Evolutionary conservation across 2,888 invertebrate genomes (phyloP).

Genomic region (Cinara cedri): DNA sequence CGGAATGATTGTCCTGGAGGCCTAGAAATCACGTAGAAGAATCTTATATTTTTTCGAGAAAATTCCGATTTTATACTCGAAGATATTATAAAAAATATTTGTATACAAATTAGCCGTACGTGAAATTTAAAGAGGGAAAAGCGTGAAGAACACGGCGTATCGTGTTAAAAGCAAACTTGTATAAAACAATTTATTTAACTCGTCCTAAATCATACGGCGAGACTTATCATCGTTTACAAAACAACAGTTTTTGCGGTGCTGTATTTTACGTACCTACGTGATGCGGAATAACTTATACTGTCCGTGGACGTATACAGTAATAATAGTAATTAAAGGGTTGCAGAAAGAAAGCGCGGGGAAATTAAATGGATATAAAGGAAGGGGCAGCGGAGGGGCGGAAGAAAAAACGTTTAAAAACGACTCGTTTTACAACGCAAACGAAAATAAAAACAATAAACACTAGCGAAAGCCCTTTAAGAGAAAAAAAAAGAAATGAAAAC

Average conservation of each 20-base stretch:
- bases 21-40: no score
- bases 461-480: not conserved
- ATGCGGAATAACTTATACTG: not conserved
- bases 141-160: not conserved
- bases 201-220: not conserved
- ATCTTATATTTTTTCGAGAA: no score
- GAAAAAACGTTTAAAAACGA: not conserved
- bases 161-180: constrained; percentile 25
- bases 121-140: constrained; percentile 15
- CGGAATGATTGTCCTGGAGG: no score
- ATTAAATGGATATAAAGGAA: not conserved
- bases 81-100: no score
- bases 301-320: not conserved
- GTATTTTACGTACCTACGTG: not conserved
- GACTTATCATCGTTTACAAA: not conserved
- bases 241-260: not conserved
- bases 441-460: constrained; percentile 28
- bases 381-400: not conserved
- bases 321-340: constrained; percentile 31
- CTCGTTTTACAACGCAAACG: constrained; percentile 34
- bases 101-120: constrained; percentile 12
- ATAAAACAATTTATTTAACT: not conserved
- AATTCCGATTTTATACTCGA: no score
- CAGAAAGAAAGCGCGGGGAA: constrained; percentile 6
- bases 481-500: not conserved